Evolutionary conservation across 35 echinoderm and acorn worm species (phyloP).

Genomic region (Apostichopus japonicus): DNA sequence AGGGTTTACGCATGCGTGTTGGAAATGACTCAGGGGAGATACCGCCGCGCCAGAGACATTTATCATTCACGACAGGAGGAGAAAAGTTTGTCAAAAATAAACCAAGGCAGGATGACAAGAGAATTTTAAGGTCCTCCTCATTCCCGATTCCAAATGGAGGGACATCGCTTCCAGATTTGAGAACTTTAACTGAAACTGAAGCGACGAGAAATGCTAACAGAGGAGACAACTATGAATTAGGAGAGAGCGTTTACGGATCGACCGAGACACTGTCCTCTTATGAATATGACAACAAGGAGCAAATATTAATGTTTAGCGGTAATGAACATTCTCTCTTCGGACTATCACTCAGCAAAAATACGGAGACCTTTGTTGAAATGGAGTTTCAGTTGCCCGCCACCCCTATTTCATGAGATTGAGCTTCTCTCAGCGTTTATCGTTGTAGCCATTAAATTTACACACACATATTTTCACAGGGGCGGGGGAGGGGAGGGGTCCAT

Average conservation of each 20-base stretch:
- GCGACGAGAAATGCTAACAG: too few species aligned
- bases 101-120: not conserved
- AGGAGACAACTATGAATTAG: not conserved
- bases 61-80: not conserved
- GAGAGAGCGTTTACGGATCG: not conserved
- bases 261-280: not conserved
- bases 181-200: not conserved
- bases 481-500: too few species aligned
- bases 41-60: not conserved
- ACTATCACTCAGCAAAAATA: slow-evolving; percentile 7
- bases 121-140: not conserved
- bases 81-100: not conserved
- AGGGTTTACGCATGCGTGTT: slow-evolving; percentile 9
- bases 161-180: slow-evolving; percentile 2
- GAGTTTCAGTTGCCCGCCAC: slow-evolving; percentile 28
- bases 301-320: not conserved
- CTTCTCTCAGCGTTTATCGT: too few species aligned
- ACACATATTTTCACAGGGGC: too few species aligned
- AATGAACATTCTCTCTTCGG: not conserved
- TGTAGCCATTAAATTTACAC: too few species aligned
- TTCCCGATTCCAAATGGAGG: not conserved
- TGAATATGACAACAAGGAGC: not conserved
- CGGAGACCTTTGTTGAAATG: slow-evolving; percentile 1
- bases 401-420: not conserved
- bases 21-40: not conserved